Evolutionary conservation across 2,797 vertebrate species (phyloP).

Genomic region (Onychomys leucogaster): DNA sequence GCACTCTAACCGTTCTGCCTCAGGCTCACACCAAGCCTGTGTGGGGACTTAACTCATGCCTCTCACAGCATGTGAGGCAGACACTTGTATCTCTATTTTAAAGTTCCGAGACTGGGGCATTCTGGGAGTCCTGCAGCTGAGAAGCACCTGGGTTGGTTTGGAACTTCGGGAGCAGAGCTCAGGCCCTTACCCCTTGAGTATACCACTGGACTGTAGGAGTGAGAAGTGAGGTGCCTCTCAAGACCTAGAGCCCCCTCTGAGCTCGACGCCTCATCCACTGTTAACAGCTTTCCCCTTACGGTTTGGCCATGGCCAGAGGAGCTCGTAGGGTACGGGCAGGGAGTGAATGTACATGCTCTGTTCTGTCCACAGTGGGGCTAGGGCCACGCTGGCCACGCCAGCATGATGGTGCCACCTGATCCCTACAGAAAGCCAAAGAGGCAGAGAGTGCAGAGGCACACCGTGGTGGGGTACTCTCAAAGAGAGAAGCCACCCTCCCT

Average conservation of each 20-base stretch:
- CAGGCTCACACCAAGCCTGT: background rate
- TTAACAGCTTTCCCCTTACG: background rate
- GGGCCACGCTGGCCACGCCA: background rate
- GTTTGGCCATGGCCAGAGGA: background rate
- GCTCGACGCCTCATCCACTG: background rate
- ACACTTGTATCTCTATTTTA: background rate
- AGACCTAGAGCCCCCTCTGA: background rate
- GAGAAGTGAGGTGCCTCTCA: background rate
- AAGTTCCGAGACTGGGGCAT: background rate
- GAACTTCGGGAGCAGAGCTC: background rate
- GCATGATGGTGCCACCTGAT: fast-evolving
- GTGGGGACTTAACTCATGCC: background rate
- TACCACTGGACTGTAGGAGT: background rate
- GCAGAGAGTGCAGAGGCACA: background rate
- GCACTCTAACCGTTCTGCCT: background rate
- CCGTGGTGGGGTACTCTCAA: background rate
- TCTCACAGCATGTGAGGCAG: background rate
- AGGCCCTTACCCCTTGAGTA: background rate
- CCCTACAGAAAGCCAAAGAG: background rate
- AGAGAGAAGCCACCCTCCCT: background rate
- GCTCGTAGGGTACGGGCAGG: background rate
- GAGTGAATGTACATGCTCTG: background rate
- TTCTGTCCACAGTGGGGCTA: background rate
- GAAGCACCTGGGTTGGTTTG: background rate
- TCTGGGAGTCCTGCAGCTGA: background rate